Evolutionary conservation across 2,888 invertebrate genomes (phyloP).

Genomic region (Leuctra nigra): DNA sequence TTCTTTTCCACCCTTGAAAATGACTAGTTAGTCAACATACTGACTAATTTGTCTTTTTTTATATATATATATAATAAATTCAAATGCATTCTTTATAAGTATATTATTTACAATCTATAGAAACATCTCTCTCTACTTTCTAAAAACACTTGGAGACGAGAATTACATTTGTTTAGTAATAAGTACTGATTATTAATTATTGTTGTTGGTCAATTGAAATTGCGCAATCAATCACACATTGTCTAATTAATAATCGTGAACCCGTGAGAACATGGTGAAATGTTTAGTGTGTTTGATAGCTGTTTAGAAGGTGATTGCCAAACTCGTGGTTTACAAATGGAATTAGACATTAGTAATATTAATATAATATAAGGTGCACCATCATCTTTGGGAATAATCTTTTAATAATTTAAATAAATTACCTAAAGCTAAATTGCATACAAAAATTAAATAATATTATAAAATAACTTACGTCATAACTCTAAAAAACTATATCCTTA

Average conservation of each 20-base stretch:
- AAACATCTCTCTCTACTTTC: constrained; percentile 24
- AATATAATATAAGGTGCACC: neutral
- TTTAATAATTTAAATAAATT: neutral
- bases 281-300: constrained; percentile 3
- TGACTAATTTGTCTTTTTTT: neutral
- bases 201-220: constrained; percentile 26
- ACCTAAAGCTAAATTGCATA: no score
- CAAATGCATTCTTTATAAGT: no score
- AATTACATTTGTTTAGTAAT: constrained; percentile 21
- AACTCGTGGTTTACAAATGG: neutral
- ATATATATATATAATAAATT: no score
- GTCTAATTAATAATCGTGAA: neutral
- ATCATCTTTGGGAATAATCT: neutral
- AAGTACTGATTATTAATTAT: neutral
- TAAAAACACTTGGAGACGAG: constrained; percentile 28
- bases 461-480: no score
- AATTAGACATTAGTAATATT: neutral
- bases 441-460: no score
- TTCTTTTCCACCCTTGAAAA: neutral
- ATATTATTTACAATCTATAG: constrained; percentile 27
- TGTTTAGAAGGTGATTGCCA: neutral
- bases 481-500: no score
- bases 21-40: neutral
- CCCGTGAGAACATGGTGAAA: constrained; percentile 10
- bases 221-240: constrained; percentile 25